phyloP scores from a whole-genome alignment of 2,797 vertebrate genomes.

The Chaetodon trifasciatus region DNA sequence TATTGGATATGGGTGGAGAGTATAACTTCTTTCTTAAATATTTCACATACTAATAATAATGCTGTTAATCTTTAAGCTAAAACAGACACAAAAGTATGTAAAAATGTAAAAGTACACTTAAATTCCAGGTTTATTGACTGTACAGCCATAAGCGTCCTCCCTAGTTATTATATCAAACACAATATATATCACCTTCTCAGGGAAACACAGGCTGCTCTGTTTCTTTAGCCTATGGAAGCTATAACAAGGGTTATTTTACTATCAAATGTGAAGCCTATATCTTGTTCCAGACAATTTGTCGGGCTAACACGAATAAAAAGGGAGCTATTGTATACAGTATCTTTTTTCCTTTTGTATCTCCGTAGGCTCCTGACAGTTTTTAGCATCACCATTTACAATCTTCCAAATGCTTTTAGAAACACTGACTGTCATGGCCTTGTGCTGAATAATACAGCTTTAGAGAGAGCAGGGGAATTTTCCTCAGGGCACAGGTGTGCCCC shows the following conservation, averaged over 20 bases:
- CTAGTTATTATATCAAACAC: conserved; percentile 32
- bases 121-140: conserved; percentile 68
- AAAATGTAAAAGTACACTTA: conserved; percentile 58
- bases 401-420: conserved; percentile 78
- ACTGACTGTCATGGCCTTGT: conserved; percentile 79
- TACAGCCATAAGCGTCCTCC: conserved; percentile 19
- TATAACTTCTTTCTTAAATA: not conserved
- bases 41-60: not conserved
- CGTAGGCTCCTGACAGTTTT: conserved; percentile 72
- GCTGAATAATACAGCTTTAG: conserved; percentile 82
- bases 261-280: conserved; percentile 44
- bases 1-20: not conserved
- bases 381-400: conserved; percentile 77
- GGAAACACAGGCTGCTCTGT: conserved; percentile 4
- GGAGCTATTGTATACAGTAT: conserved; percentile 58
- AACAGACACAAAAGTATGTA: conserved; percentile 48
- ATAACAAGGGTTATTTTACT: conserved; percentile 35
- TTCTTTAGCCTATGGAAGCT: conserved; percentile 25
- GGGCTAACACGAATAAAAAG: conserved; percentile 44
- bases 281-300: conserved; percentile 49
- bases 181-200: conserved; percentile 10
- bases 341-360: conserved; percentile 51
- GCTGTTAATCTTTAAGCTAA: conserved; percentile 6
- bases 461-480: conserved; percentile 82
- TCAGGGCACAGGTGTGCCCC: conserved; percentile 81